Evolutionary conservation across 2,888 invertebrate genomes (phyloP), one percentile per base, ranked within the genome.

Genomic region (Alviniconcha strummeri): DNA sequence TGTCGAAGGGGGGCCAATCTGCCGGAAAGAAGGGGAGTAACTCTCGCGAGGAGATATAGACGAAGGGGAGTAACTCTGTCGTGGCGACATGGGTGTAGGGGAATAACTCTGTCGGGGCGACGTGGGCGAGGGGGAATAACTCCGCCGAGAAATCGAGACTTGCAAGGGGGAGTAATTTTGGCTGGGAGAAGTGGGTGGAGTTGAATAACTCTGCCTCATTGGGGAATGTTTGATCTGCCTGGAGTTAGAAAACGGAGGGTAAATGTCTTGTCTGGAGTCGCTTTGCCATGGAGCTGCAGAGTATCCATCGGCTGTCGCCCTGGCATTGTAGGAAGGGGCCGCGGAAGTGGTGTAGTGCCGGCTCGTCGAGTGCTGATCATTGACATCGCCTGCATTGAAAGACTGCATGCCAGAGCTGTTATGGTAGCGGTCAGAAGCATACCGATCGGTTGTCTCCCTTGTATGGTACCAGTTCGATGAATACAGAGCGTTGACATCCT

Each of bases 211-310:
- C n/a, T 56, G 64, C 15, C 79, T 64, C 64, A n/a, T 79, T 11
- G 79, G 79, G 17, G 79, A 77, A 52, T 15, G 64, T 60, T 60
- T 78, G 57, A 19, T 77, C 17, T 78, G 60, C 64, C 78, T 60
- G 78, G 60, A 54, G 11, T 4, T 11, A 8, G 80, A 69, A 17
- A 69, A 80, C 1, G 80, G 80, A 2, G 80, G 80, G 55, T 80
- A 80, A 15, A 80, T 17, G 15, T 78, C 78, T 15, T 36, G 60
- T 64, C 64, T 13, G 17, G 77, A 9, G 57, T 9, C 6, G 55
- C 55, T 55, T 0, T 19, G 72, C 5, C 57, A 57, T 4, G 57
- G 57, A 7, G 76, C 52, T 36, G 79, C 60, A 55, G 76, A 56
- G 4, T 11, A 76, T 8, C 64, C 52, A n/a, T 67, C 57, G 79